These are phyloP conservation scores for Spea bombifrons DNA, from an alignment of 2,113 vertebrate genomes.

Conservation along the genomic window DNA sequence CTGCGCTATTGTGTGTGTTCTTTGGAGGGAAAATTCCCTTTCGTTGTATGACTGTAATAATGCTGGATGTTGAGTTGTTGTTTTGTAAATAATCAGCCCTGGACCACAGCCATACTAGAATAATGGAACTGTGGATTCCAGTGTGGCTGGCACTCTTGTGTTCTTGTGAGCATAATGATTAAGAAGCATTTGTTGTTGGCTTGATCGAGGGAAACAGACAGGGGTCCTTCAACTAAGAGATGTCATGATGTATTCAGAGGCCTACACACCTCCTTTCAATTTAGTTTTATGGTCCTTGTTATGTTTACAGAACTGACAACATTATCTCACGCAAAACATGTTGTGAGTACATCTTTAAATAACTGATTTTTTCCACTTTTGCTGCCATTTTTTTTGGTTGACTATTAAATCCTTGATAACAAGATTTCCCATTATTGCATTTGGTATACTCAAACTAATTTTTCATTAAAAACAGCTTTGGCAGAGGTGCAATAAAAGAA, in stretches of 20 bases:
- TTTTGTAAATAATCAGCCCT: conserved; percentile 65
- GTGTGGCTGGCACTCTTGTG: conserved; percentile 25
- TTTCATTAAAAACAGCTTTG: too few species aligned
- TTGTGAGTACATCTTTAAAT: too few species aligned
- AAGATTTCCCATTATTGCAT: too few species aligned
- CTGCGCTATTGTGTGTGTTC: conserved; percentile 41
- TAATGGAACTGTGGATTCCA: conserved; percentile 56
- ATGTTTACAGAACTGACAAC: conserved; percentile 1
- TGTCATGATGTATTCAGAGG: conserved; percentile 13
- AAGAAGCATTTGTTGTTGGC: conserved; percentile 44
- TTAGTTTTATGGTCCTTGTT: conserved; percentile 10
- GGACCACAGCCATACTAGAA: conserved; percentile 57
- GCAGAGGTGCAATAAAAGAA: too few species aligned
- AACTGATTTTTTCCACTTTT: too few species aligned
- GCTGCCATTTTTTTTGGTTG: too few species aligned
- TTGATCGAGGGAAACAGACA: conserved; percentile 23
- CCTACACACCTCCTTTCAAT: conserved; percentile 1
- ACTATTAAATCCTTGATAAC: too few species aligned
- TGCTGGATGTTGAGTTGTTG: conserved; percentile 51
- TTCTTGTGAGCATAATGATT: conserved; percentile 41
- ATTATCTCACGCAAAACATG: too few species aligned
- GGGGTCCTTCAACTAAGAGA: conserved; percentile 18
- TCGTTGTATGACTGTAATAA: conserved; percentile 53
- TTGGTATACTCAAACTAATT: too few species aligned
- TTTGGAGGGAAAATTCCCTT: conserved; percentile 50